Percentiles rank a stretch among this genome's conserved stretches.
These are phyloP conservation scores for Gerris buenoi DNA, from an alignment of 1,140 invertebrate genomes.

Conservation along the genomic window DNA sequence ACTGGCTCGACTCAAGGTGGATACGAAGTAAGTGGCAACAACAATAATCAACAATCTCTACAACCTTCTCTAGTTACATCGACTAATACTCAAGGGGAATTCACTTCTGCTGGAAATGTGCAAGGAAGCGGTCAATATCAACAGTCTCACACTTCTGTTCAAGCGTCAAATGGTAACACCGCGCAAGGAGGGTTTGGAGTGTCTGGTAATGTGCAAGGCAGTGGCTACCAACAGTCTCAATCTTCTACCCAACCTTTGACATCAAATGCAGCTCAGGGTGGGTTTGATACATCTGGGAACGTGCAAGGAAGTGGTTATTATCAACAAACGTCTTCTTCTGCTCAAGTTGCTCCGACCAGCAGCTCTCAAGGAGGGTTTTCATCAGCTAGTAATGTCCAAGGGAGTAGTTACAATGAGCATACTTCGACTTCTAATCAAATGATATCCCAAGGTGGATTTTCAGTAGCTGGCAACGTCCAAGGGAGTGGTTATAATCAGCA, in stretches of 20 bases:
- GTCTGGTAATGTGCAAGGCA: too few relatives aligned
- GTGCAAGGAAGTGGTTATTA: constrained; percentile 5
- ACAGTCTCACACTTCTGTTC: neutral
- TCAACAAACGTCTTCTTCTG: neutral
- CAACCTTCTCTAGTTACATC: neutral
- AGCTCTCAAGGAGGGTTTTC: constrained; percentile 8
- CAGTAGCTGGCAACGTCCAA: neutral
- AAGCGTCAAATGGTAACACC: neutral
- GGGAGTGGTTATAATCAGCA: neutral
- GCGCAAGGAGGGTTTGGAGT: too few relatives aligned
- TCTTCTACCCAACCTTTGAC: too few relatives aligned
- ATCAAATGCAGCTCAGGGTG: too few relatives aligned
- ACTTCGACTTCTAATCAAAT: neutral
- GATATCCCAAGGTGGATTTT: neutral
- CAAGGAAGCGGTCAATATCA: constrained; percentile 1
- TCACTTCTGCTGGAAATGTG: constrained; percentile 3
- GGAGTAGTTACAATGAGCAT: neutral
- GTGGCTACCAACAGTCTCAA: too few relatives aligned
- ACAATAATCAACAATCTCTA: neutral
- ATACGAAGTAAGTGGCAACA: neutral
- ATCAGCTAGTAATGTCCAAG: constrained; percentile 1
- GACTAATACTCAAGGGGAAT: neutral
- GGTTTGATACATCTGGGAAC: constrained; percentile 6
- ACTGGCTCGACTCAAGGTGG: too few relatives aligned
- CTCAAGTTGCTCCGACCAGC: constrained; percentile 5